Conservation (phyloP, 2,113 vertebrate genomes). For the Pelodiscus sinensis region DNA sequence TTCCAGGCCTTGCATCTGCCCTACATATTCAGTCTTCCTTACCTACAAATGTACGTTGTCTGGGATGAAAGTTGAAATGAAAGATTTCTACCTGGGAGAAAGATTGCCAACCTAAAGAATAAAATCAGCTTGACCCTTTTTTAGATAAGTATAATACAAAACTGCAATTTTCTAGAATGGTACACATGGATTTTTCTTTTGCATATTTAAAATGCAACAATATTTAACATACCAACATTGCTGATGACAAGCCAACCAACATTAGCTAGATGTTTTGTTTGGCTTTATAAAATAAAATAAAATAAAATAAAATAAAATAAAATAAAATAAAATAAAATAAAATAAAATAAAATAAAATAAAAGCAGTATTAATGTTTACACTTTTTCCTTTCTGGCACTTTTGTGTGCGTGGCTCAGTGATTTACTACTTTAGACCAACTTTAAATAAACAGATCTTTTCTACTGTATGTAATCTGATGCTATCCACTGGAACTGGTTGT, state of each 20-base stretch:
- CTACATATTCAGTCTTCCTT: neutral
- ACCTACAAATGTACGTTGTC: neutral
- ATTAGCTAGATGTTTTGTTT: constrained; percentile 47
- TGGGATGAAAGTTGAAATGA: constrained; percentile 30
- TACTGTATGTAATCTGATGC: constrained; percentile 25
- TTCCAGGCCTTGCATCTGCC: too few relatives aligned
- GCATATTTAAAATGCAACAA: constrained; percentile 21
- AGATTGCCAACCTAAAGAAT: constrained; percentile 35
- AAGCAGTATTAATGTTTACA: neutral
- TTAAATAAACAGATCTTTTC: constrained; percentile 24
- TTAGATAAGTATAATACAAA: constrained; percentile 49
- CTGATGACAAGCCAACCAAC: constrained; percentile 46
- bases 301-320: constrained; percentile 16
- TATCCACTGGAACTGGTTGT: neutral
- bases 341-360: constrained; percentile 16
- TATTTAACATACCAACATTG: constrained; percentile 27
- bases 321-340: neutral
- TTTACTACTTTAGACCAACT: constrained; percentile 40
- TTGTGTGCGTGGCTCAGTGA: neutral
- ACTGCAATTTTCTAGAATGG: constrained; percentile 41
- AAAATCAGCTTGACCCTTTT: constrained; percentile 24
- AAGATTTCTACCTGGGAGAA: constrained; percentile 2
- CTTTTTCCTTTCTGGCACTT: constrained; percentile 35
- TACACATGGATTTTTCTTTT: neutral
- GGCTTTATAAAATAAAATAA: constrained; percentile 53